Evolutionary conservation across 2,888 invertebrate genomes (phyloP), one percentile per base, ranked within the genome.

Genomic region (Eilema griseolum): DNA sequence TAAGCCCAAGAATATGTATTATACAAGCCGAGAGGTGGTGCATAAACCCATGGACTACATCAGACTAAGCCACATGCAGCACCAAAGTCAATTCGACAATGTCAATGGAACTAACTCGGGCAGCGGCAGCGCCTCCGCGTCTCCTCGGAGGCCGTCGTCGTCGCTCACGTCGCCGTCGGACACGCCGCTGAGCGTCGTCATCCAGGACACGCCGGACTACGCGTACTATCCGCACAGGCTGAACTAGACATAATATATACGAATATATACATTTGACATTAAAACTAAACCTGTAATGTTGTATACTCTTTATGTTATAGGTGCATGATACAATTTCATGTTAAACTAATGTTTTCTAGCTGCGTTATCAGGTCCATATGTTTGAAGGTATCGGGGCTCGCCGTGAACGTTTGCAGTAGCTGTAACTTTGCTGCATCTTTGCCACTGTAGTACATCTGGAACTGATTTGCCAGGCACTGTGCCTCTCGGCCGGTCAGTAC

Each of bases 401-500:
- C 93, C 0, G 97, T 97, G 79, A 98, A 98, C 7, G 87, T 93
- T 78, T 97, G 94, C 71, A 98, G 88, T 59, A 98, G 89, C 62
- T 96, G 89, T 1, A 96, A 85, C 86, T 97, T 97, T 8, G 92
- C 93, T 20, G 95, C 88, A 86, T 97, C 96, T 67, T 96, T 95
- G 79, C 96, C 96, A 65, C 96, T 96, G 88, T 98, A 98, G 91
- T 98, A 98, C 91, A 98, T 94, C 89, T 98, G 98, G 73, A 98
- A 92, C 89, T 98, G 97, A 89, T 98, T 98, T 0, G 97, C 98
- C 68, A 98, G 91, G 87, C 98, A 98, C 85, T 97, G 98, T 0
- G 98, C 98, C 91, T 98, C 98, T 86, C 96, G 96, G 0, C 96
- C 97, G 88, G 94, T 97, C 70, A 98, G 89, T 0, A 97, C 96